Conservation (phyloP, 2,113 vertebrate genomes). For the Chaetura pelagica region DNA sequence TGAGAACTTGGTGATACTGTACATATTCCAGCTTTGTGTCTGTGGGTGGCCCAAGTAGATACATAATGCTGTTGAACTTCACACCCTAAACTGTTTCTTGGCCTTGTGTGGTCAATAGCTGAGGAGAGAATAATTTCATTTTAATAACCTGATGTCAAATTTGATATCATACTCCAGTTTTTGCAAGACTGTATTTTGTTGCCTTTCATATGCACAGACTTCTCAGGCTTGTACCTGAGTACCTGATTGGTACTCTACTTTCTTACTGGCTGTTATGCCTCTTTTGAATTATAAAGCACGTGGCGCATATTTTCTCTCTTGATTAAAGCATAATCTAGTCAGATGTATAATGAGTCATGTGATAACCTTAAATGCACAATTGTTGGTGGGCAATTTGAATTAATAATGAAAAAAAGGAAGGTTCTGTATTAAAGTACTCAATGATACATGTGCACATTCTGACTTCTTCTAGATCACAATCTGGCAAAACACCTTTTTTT, state of each 20-base stretch:
- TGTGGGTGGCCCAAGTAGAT: background rate
- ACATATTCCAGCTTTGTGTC: background rate
- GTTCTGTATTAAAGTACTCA: background rate
- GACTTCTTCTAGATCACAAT: background rate
- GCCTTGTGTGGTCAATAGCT: background rate
- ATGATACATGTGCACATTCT: background rate
- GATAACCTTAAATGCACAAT: background rate
- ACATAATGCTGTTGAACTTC: background rate
- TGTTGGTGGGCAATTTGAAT: background rate
- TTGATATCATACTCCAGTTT: background rate
- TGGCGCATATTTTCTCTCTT: background rate
- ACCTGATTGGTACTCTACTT: background rate
- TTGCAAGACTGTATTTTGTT: background rate
- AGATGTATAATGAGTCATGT: background rate
- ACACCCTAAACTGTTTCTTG: background rate
- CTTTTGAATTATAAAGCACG: conserved; percentile 6
- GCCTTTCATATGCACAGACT: background rate
- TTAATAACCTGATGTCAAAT: background rate
- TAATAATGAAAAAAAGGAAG: background rate
- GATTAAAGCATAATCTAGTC: background rate
- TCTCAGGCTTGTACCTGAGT: background rate
- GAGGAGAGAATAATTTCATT: background rate
- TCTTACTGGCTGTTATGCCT: background rate
- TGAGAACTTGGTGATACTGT: background rate
- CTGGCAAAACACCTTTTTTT: background rate